These are phyloP conservation scores for Leptinotarsa juncta DNA, from an alignment of 2,888 invertebrate genomes.

Conservation along the genomic window DNA sequence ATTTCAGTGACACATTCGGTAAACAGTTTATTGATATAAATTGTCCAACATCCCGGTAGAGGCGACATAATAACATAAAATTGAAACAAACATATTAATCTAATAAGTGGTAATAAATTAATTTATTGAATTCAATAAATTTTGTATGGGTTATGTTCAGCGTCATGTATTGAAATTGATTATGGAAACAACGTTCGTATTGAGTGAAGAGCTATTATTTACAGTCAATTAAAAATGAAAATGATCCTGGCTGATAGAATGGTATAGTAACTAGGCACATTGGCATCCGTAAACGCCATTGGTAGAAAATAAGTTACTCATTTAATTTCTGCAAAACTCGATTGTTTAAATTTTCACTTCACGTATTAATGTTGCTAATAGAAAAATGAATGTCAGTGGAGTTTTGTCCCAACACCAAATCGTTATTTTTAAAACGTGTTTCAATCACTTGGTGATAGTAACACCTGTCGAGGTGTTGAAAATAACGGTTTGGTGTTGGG, in stretches of 20 bases:
- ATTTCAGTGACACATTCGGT: slow-evolving; percentile 6
- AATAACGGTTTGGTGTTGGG: no score
- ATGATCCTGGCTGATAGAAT: slow-evolving; percentile 45
- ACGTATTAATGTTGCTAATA: no score
- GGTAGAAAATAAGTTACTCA: slow-evolving; percentile 6
- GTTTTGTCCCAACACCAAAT: no score
- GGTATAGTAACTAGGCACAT: slow-evolving; percentile 3
- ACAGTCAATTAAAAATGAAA: slow-evolving; percentile 56
- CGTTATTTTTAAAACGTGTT: no score
- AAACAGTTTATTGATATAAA: slow-evolving; percentile 17
- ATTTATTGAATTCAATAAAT: slow-evolving; percentile 48
- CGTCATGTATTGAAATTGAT: slow-evolving; percentile 46
- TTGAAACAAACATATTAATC: slow-evolving; percentile 38
- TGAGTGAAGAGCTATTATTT: slow-evolving; percentile 51
- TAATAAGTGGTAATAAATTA: slow-evolving; percentile 42
- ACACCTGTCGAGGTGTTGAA: no score
- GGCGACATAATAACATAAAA: slow-evolving; percentile 6
- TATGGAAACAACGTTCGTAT: slow-evolving; percentile 34
- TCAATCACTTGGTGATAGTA: no score
- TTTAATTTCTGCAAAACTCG: no score
- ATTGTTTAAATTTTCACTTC: no score
- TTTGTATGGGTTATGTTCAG: slow-evolving; percentile 36
- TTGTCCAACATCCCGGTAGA: slow-evolving; percentile 7
- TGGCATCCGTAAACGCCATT: slow-evolving; percentile 23
- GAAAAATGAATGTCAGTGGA: no score